Evolutionary conservation across 2,113 vertebrate genomes (phyloP).

Genomic region (Solenodon paradoxus): DNA sequence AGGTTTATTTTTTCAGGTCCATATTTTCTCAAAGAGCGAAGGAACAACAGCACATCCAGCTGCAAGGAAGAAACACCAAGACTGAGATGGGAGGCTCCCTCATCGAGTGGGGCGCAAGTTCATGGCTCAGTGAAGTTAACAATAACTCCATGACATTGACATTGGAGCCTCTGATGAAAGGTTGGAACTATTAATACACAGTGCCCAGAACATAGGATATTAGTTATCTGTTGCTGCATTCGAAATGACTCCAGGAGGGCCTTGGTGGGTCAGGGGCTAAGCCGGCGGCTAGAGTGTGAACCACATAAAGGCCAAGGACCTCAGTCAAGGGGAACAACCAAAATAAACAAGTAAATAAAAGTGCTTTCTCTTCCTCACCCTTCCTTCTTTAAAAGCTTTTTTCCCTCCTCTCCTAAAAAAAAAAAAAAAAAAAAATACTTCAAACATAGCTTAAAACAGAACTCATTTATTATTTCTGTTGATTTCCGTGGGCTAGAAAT

Average conservation of each 20-base stretch:
- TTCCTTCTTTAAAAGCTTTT: no score
- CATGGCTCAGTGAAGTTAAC: background rate
- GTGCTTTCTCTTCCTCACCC: no score
- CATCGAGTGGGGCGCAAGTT: background rate
- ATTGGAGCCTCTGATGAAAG: background rate
- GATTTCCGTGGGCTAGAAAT: background rate
- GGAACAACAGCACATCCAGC: background rate
- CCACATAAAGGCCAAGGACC: no score
- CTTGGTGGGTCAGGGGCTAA: no score
- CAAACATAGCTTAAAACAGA: background rate
- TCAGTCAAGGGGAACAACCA: no score
- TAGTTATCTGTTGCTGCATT: background rate
- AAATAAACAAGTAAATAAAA: no score
- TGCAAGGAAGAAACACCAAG: background rate
- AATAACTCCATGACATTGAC: background rate
- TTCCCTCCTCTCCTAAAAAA: no score
- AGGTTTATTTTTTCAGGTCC: background rate
- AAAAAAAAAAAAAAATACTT: no score
- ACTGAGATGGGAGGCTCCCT: background rate
- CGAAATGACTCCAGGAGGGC: background rate
- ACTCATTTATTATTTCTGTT: background rate
- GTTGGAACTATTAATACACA: background rate
- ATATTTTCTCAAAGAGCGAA: background rate
- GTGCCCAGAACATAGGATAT: background rate
- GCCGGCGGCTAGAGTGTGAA: no score